Evolutionary conservation across 2,797 vertebrate genomes (phyloP).

Genomic region (Atherinosoma microstoma): DNA sequence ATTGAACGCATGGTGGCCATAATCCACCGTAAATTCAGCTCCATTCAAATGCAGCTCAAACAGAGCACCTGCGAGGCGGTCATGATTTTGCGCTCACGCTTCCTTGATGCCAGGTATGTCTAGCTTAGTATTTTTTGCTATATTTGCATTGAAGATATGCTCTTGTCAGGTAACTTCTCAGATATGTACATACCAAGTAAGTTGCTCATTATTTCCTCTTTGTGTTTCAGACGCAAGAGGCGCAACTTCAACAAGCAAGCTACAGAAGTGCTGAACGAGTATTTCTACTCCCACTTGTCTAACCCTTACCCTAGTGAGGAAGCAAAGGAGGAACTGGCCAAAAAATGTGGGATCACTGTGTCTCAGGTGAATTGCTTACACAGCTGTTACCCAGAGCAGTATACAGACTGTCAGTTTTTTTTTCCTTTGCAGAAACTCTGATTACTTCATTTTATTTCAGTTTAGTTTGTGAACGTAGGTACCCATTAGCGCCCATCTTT

Average conservation of each 20-base stretch:
- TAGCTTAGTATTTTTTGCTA: conserved; percentile 39
- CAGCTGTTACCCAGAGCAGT: not conserved
- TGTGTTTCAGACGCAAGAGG: conserved; percentile 90
- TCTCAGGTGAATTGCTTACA: conserved; percentile 89
- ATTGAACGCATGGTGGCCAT: conserved; percentile 96
- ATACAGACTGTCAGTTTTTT: not conserved
- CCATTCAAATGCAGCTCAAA: conserved; percentile 96
- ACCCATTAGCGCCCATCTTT: too few relatives aligned
- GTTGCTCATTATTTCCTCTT: conserved; percentile 32
- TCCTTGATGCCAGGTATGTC: conserved; percentile 91
- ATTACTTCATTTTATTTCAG: not conserved
- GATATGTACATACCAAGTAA: not conserved
- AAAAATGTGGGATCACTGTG: conserved; percentile 97
- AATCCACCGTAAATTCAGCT: conserved; percentile 96
- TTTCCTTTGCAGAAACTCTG: not conserved
- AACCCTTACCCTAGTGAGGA: conserved; percentile 99
- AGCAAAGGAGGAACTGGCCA: conserved; percentile 99
- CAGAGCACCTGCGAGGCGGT: conserved; percentile 95
- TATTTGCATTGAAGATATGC: not conserved
- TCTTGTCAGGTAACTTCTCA: too few relatives aligned
- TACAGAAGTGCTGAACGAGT: conserved; percentile 99
- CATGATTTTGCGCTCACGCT: conserved; percentile 94
- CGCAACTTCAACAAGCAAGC: conserved; percentile 99
- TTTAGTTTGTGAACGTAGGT: not conserved
- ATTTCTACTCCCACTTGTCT: conserved; percentile 99